Evolutionary conservation across 2,797 vertebrate species (phyloP).

Genomic region (Tolypeutes matacus): DNA sequence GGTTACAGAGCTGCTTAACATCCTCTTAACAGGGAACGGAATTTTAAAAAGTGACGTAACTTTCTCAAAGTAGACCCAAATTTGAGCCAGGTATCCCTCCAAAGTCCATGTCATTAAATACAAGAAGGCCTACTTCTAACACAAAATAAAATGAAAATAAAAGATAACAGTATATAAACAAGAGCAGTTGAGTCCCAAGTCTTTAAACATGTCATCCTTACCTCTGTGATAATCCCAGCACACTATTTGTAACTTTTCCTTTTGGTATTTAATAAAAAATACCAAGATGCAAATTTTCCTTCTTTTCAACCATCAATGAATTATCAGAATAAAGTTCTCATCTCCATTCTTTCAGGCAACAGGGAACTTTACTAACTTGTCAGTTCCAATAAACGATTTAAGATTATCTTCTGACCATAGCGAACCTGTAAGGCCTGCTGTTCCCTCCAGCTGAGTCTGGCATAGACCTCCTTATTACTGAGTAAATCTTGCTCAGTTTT

Average conservation of each 20-base stretch:
- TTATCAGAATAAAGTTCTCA: neutral
- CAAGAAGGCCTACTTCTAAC: neutral
- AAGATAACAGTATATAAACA: neutral
- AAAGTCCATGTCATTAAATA: neutral
- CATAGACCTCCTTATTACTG: constrained; percentile 83
- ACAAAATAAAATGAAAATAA: neutral
- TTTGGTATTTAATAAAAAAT: constrained; percentile 1
- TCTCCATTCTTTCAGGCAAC: neutral
- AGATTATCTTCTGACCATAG: constrained; percentile 94
- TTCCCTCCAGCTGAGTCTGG: constrained; percentile 89
- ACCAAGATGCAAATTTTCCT: neutral
- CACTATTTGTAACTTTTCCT: neutral
- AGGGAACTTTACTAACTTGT: constrained; percentile 76
- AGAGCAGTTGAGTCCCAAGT: neutral
- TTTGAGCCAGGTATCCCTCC: constrained; percentile 2
- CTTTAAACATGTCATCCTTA: neutral
- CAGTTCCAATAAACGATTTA: constrained; percentile 91
- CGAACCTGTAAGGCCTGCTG: constrained; percentile 93
- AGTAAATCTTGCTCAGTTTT: constrained; percentile 89
- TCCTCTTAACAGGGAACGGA: neutral
- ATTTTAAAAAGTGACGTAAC: neutral
- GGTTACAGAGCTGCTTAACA: neutral
- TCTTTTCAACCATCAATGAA: neutral
- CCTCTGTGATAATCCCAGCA: neutral
- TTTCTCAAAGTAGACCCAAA: neutral